phyloP scores from a whole-genome alignment of 2,797 vertebrate species.

The Peromyscus attwateri region DNA sequence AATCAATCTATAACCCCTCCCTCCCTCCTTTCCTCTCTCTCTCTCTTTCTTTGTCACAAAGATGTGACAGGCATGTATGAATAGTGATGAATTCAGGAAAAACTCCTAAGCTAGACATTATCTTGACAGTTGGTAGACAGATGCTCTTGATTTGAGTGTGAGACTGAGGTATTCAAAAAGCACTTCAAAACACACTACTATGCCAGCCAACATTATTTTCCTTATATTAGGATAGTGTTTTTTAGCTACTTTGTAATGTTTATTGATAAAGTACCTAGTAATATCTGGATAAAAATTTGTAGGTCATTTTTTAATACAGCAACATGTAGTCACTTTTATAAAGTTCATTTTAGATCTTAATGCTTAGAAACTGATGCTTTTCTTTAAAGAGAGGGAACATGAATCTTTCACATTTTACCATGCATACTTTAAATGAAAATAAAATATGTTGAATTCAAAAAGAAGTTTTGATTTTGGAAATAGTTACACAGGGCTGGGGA shows the following conservation, averaged over 20 bases:
- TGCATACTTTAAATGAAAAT: conserved; percentile 59
- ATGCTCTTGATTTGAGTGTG: conserved; percentile 81
- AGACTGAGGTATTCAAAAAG: conserved; percentile 83
- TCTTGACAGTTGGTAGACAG: conserved; percentile 82
- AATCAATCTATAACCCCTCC: neutral
- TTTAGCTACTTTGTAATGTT: conserved; percentile 49
- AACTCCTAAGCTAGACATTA: conserved; percentile 73
- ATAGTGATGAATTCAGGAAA: conserved; percentile 81
- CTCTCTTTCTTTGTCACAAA: neutral
- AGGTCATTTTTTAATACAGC: neutral
- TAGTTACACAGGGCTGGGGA: neutral
- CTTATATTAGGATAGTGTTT: conserved; percentile 22
- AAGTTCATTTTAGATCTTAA: conserved; percentile 45
- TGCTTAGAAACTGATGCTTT: neutral
- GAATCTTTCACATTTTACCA: neutral
- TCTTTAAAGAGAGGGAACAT: neutral
- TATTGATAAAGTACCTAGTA: conserved; percentile 11
- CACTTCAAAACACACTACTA: conserved; percentile 69
- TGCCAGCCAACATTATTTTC: conserved; percentile 74
- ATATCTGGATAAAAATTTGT: conserved; percentile 48
- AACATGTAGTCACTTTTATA: conserved; percentile 42
- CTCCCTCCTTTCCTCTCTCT: neutral
- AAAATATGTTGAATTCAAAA: conserved; percentile 17
- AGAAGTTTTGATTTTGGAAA: conserved; percentile 50
- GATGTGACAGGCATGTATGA: conserved; percentile 79